These are phyloP conservation scores for Mirounga angustirostris DNA, from an alignment of 2,113 vertebrate species.

Conservation along the genomic window DNA sequence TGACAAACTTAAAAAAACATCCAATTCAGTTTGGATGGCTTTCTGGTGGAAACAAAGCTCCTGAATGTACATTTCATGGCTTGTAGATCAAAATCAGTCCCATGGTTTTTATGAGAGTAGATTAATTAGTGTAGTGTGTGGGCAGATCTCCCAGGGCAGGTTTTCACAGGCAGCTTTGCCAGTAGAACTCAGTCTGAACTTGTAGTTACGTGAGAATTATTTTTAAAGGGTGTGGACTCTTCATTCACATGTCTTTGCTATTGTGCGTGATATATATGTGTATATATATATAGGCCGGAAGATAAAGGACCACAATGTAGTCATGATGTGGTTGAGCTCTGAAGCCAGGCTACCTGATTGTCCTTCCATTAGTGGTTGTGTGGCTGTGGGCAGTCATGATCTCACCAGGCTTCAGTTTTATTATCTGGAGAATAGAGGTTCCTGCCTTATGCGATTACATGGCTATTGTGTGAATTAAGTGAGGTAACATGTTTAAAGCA, in stretches of 20 bases:
- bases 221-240: slow-evolving; percentile 34
- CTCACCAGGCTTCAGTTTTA: neutral
- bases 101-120: slow-evolving; percentile 36
- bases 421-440: slow-evolving; percentile 35
- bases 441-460: neutral
- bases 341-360: neutral
- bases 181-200: slow-evolving; percentile 52
- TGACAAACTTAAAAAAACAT: slow-evolving; percentile 26
- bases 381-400: neutral
- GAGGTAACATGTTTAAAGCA: neutral
- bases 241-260: slow-evolving; percentile 16
- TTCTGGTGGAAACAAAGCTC: slow-evolving; percentile 49
- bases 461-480: neutral
- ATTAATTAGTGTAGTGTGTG: slow-evolving; percentile 63
- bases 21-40: neutral
- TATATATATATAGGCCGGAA: neutral
- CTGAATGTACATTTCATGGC: neutral
- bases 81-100: slow-evolving; percentile 51
- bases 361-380: neutral
- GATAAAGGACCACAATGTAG: neutral
- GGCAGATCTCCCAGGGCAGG: slow-evolving; percentile 61
- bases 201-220: slow-evolving; percentile 56
- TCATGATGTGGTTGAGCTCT: neutral
- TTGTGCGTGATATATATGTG: neutral
- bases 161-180: slow-evolving; percentile 63